A percentile compares a stretch with the other conserved stretches of the same genome.
Evolutionary conservation across 2,888 invertebrate genomes (phyloP).

Genomic region (Tubiluchus corallicola): DNA sequence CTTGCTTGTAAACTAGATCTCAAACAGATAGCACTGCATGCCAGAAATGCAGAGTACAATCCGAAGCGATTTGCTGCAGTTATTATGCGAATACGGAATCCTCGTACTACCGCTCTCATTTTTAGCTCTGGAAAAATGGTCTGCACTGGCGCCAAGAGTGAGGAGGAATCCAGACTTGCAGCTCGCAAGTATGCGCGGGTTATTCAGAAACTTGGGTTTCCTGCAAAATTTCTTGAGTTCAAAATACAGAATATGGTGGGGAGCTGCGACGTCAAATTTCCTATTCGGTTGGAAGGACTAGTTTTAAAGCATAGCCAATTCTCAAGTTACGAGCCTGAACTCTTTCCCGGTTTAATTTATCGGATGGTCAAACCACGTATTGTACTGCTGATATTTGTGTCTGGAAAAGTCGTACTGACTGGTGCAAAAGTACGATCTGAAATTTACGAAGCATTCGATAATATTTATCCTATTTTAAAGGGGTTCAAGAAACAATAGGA

Average conservation of each 20-base stretch:
- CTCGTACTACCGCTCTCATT: slow-evolving; percentile 56
- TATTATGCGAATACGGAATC: slow-evolving; percentile 78
- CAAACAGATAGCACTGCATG: slow-evolving; percentile 89
- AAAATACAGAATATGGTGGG: slow-evolving; percentile 73
- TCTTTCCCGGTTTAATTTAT: slow-evolving; percentile 96
- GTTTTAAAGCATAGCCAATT: slow-evolving; percentile 65
- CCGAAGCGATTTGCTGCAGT: slow-evolving; percentile 98
- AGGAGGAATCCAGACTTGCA: slow-evolving; percentile 54
- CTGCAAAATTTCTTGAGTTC: slow-evolving; percentile 55
- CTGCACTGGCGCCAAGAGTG: slow-evolving; percentile 66
- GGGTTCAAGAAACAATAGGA: slow-evolving; percentile 70
- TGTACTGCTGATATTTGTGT: slow-evolving; percentile 91
- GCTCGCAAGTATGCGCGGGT: slow-evolving; percentile 63
- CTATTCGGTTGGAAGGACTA: slow-evolving; percentile 56
- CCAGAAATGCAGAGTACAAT: slow-evolving; percentile 96
- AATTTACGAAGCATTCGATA: slow-evolving; percentile 77
- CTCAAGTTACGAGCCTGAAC: slow-evolving; percentile 81
- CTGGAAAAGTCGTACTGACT: slow-evolving; percentile 95
- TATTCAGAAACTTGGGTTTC: slow-evolving; percentile 58
- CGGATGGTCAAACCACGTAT: slow-evolving; percentile 89
- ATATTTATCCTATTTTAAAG: slow-evolving; percentile 82
- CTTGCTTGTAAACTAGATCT: slow-evolving; percentile 82
- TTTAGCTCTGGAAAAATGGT: slow-evolving; percentile 74
- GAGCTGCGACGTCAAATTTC: slow-evolving; percentile 67
- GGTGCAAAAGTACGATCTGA: slow-evolving; percentile 77